Evolutionary conservation across 2,888 invertebrate species (phyloP), one percentile per base, ranked within the genome.

Genomic region (Nomada ferruginata): DNA sequence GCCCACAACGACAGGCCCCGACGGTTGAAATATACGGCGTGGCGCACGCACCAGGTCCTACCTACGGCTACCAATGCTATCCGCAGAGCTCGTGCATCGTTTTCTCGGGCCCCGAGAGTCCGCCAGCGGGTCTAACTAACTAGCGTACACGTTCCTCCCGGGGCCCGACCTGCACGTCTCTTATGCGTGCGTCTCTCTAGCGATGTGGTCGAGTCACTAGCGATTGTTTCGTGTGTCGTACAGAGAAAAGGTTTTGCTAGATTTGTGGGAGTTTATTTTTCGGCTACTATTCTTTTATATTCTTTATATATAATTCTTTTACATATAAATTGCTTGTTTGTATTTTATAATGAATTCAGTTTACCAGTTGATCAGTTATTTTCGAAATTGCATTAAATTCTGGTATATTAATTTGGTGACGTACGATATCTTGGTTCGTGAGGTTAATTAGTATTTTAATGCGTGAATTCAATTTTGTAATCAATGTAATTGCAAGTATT

Each of bases 51-150:
- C 72, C 60, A 61, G 79, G 75, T 84, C 79, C 87, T 81, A 87
- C 85, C 85, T 80, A 83, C 84, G 83, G 79, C 86, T 81, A 87
- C 87, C 80, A 88, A 79, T 76, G 83, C 76, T 80, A 76, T 76
- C 64, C 66, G 53, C 70, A 71, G 78, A 64, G 55, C 42, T 73
- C 86, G 82, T 84, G 85, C 89, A 82, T 85, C 82, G 84, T 82
- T 84, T 70, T 82, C 85, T 80, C 79, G 64, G 85, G 83, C 71
- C 87, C 87, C 85, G 81, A 73, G 79, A 84, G 85, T 86, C 86
- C 83, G 84, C 85, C 87, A 83, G 85, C 89, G 85, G 88, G 89
- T 89, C 89, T 89, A 90, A 91, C 90, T 90, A 91, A 90, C 91
- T 89, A 89, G 91, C 91, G 90, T 91, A 89, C 90, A 90, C 86